A percentile compares a stretch with the other conserved stretches of the same genome.
phyloP scores from a whole-genome alignment of 2,888 invertebrate species.

The Ectemnius cavifrons region DNA sequence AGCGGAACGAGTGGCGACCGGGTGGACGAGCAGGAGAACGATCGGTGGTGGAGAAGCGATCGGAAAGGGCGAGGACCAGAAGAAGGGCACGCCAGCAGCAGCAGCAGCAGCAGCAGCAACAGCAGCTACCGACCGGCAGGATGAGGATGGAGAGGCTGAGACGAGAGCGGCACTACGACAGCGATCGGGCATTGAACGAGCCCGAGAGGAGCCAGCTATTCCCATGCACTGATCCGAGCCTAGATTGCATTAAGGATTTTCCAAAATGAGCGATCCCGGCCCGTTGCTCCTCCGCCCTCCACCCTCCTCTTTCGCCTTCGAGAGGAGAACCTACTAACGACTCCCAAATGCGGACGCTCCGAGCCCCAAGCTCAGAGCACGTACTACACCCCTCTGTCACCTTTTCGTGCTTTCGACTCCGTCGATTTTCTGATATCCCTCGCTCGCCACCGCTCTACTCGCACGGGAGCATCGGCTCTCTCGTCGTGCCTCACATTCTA shows the following conservation, averaged over 20 bases:
- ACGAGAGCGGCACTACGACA: conserved; percentile 27
- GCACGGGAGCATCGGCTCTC: not conserved
- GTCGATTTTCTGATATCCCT: conserved; percentile 48
- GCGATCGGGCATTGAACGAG: conserved; percentile 55
- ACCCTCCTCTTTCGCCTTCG: conserved; percentile 30
- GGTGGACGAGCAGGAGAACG: conserved; percentile 21
- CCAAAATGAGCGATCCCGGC: conserved; percentile 71
- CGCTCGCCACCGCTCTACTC: conserved; percentile 16
- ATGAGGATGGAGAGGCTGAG: conserved; percentile 16
- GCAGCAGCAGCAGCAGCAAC: not conserved
- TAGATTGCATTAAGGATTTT: conserved; percentile 75
- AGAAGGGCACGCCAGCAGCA: not conserved
- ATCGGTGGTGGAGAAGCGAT: not conserved
- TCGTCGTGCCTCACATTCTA: conserved; percentile 39
- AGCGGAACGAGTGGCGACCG: conserved; percentile 11
- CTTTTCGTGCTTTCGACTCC: conserved; percentile 50
- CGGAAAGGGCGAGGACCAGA: not conserved
- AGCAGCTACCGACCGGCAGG: not conserved
- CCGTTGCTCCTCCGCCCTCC: conserved; percentile 11
- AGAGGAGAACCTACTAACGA: conserved; percentile 59
- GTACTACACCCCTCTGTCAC: conserved; percentile 46
- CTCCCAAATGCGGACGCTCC: conserved; percentile 64
- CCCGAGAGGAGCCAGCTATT: conserved; percentile 45
- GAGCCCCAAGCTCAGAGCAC: conserved; percentile 40
- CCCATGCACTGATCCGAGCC: conserved; percentile 66